Evolutionary conservation across 2,888 invertebrate species (phyloP).

Genomic region (Diarsia brunnea): DNA sequence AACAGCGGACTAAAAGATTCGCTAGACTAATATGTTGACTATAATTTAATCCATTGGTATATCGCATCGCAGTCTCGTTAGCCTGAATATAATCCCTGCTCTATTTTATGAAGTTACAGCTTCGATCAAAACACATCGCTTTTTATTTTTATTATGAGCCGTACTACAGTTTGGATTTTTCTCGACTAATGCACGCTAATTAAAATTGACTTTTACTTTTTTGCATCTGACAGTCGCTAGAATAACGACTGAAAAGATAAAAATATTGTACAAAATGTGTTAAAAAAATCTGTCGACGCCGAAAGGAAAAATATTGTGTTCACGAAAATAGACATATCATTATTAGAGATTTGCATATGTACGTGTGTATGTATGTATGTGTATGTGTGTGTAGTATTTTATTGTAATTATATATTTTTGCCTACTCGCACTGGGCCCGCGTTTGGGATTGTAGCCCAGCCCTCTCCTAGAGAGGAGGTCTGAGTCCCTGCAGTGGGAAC

Average conservation of each 20-base stretch:
- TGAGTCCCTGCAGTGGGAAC: no score
- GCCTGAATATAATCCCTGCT: slow-evolving; percentile 71
- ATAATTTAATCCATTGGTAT: slow-evolving; percentile 51
- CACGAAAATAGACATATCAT: no score
- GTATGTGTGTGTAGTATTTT: no score
- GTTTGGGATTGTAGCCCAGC: no score
- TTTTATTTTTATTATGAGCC: slow-evolving; percentile 32
- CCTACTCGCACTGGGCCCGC: no score
- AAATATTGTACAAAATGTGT: no score
- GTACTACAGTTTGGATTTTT: neutral
- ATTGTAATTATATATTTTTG: no score
- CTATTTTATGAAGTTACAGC: slow-evolving; percentile 44
- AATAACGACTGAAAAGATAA: neutral
- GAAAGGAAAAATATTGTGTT: no score
- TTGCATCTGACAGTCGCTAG: neutral
- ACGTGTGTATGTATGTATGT: no score
- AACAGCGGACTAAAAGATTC: slow-evolving; percentile 18
- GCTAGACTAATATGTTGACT: slow-evolving; percentile 33
- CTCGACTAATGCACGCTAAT: neutral
- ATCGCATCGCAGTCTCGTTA: slow-evolving; percentile 58
- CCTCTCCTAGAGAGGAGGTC: no score
- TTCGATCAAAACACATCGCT: slow-evolving; percentile 52
- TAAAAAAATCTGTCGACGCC: no score
- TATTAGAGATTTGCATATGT: no score
- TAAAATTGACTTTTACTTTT: neutral